Conservation (phyloP, 2,797 vertebrate genomes). For the Falco peregrinus region DNA sequence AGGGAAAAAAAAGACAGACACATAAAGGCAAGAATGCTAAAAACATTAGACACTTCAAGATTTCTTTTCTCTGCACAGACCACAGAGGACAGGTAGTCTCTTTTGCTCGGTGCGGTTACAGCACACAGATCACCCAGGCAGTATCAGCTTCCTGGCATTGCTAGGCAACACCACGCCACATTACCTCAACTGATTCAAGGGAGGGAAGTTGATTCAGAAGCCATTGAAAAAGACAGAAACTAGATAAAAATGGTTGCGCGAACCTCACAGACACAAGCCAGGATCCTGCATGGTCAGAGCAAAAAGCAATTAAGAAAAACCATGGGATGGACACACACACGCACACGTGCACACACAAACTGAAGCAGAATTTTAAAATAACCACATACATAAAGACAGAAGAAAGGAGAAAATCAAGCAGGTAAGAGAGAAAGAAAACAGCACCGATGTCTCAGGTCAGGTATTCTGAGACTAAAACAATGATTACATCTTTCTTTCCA, state of each 20-base stretch:
- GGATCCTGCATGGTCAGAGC: neutral
- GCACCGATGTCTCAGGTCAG: neutral
- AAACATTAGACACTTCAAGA: neutral
- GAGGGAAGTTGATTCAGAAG: slow-evolving; percentile 39
- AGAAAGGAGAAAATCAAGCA: neutral
- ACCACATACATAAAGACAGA: neutral
- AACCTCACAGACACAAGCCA: neutral
- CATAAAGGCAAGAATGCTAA: neutral
- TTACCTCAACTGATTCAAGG: slow-evolving; percentile 35
- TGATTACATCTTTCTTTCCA: neutral
- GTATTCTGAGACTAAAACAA: neutral
- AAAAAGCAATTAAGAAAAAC: slow-evolving; percentile 13
- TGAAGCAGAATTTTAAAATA: neutral
- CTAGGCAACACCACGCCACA: slow-evolving; percentile 62
- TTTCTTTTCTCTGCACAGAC: neutral
- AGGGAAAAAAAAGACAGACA: neutral
- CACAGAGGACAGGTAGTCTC: neutral
- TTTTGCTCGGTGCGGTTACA: neutral
- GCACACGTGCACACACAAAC: neutral
- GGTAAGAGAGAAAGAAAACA: neutral
- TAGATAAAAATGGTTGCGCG: slow-evolving; percentile 1
- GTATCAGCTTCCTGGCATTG: slow-evolving; percentile 40
- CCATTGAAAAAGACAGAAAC: slow-evolving; percentile 17
- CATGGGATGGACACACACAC: neutral
- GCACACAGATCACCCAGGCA: neutral